Base-by-base conservation (phyloP, 2,113 vertebrate genomes). In the Paramisgurnus dabryanus region DNA sequence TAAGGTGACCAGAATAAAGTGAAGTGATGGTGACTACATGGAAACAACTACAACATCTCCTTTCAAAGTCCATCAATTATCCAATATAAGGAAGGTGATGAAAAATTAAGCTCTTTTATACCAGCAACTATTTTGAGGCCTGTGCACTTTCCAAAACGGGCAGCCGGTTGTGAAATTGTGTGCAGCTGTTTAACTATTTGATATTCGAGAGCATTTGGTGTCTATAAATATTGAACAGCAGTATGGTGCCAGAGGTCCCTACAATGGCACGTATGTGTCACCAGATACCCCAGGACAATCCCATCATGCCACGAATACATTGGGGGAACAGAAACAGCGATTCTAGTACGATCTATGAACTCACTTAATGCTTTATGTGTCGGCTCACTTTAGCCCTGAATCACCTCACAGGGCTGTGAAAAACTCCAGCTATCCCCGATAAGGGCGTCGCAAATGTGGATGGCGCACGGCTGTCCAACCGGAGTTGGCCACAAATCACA, bases 151-250 rank as follows among this genome's bases (percentile, higher is more conserved):
- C 65, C 83, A 85, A 82, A 79, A 82, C 27, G 17, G 66, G 47
- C 74, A 57, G 39, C 18, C 79, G 5, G 64, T 53, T 55, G 58
- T 6, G 41, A 82, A 85, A 82, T 82, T 78, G 66, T 71, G 47
- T 41, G 76, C 83, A 85, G 80, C 83, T 85, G 83, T 67, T 85
- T 79, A 82, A 85, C 83, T 76, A 85, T 85, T 76, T 85, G 80
- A 82, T 82, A 82, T 82, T 85, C 76, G 80, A 85, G 76, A 85
- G 83, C 71, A 73, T 82, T 85, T 82, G 83, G 66, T n/a, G 58
- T 77, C 76, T 85, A 85, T 85, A 85, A 85, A 85, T 85, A 82
- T 82, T 85, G 80, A 85, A 82, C 83, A 82, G 83, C 80, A 72
- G 76, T 73, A 65, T 5, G 18, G 71, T 82, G 80, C 80, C 83